Conservation (phyloP, 2,888 invertebrate genomes). For the Cerceris ruficornis region DNA sequence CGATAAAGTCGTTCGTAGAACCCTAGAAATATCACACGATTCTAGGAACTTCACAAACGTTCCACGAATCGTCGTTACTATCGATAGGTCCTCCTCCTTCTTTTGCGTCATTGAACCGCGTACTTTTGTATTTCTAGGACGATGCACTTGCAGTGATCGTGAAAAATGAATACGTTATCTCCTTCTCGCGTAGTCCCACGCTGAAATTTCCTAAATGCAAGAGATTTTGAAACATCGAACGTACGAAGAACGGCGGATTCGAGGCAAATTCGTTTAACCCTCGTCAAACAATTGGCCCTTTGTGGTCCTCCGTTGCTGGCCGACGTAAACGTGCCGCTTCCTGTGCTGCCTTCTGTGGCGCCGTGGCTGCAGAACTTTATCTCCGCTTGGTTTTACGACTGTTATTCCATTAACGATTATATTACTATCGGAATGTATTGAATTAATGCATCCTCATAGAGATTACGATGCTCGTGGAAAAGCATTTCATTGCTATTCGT, state of each 20-base stretch:
- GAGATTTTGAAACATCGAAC: not conserved
- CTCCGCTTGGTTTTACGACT: constrained; percentile 12
- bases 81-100: constrained; percentile 34
- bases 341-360: constrained; percentile 1
- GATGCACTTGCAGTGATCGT: constrained; percentile 34
- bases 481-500: not conserved
- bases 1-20: constrained; percentile 34
- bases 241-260: not conserved
- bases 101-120: constrained; percentile 25
- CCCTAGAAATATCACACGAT: constrained; percentile 48
- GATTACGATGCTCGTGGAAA: not conserved
- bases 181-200: not conserved
- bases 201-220: not conserved
- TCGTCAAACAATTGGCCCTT: constrained; percentile 23
- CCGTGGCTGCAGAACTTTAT: constrained; percentile 18
- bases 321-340: constrained; percentile 1
- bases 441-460: constrained; percentile 8
- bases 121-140: constrained; percentile 50
- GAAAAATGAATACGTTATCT: not conserved
- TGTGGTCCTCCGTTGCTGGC: constrained; percentile 12
- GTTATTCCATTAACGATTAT: constrained; percentile 35
- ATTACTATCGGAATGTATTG: constrained; percentile 23
- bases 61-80: constrained; percentile 41
- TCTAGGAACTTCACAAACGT: constrained; percentile 47
- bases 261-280: not conserved